Evolutionary conservation across 64 coral and sea anemone genomes (phyloP).

Genomic region (Montipora cactus): DNA sequence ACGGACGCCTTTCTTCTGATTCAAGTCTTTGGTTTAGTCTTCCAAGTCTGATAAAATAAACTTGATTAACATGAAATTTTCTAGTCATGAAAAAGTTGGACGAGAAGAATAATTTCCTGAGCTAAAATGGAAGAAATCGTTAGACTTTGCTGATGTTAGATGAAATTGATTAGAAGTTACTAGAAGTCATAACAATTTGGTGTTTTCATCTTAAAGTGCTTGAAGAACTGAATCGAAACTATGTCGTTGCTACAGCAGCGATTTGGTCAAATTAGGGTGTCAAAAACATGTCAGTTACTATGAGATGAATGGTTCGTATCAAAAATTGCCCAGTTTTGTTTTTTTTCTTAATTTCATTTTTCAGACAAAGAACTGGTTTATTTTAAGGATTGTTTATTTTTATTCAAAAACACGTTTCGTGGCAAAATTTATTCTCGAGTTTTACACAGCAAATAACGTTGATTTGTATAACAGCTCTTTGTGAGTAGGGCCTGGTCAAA

Average conservation of each 20-base stretch:
- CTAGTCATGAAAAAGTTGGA: background rate
- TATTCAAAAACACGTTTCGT: no score
- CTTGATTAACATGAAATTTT: background rate
- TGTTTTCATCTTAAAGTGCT: background rate
- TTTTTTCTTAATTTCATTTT: background rate
- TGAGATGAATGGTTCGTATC: background rate
- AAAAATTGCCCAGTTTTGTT: background rate
- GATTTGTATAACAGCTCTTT: no score
- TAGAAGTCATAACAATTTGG: background rate
- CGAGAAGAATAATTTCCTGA: no score
- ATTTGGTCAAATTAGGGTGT: background rate
- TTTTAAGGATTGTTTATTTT: background rate
- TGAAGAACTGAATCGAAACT: background rate
- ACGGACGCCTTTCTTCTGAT: background rate
- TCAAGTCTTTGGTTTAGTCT: background rate
- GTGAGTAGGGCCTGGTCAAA: no score
- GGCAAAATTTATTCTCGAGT: no score
- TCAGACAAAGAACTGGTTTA: background rate
- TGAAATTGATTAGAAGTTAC: background rate
- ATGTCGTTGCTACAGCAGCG: background rate
- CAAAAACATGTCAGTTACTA: background rate
- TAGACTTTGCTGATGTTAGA: background rate
- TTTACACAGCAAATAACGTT: no score
- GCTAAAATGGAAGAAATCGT: background rate
- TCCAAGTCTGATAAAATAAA: background rate